phyloP scores from a whole-genome alignment of 2,797 vertebrate genomes.

The Steatocranus sp. region DNA sequence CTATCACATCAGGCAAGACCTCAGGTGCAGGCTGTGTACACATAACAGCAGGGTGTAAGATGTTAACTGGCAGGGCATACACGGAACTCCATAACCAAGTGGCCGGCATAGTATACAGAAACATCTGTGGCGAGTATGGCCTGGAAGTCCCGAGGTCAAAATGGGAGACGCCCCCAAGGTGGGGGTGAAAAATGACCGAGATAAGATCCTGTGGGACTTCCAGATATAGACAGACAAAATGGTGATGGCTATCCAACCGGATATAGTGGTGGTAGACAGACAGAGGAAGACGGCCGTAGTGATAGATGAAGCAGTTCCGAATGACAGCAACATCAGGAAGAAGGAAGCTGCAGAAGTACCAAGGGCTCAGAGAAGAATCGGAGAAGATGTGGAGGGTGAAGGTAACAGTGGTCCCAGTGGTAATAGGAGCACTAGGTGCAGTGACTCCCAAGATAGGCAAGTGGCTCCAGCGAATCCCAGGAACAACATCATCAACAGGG shows the following conservation, averaged over 20 bases:
- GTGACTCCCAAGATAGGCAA: not conserved
- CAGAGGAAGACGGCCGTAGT: not conserved
- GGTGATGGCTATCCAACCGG: not conserved
- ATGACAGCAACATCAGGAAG: not conserved
- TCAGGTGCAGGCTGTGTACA: not conserved
- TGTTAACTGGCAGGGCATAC: not conserved
- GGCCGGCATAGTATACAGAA: fast-evolving
- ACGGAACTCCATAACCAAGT: not conserved
- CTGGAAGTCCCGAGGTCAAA: not conserved
- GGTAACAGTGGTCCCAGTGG: not conserved
- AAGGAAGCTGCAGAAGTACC: not conserved
- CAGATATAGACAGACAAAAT: not conserved
- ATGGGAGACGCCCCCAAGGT: not conserved
- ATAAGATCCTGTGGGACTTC: not conserved
- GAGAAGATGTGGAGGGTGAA: not conserved
- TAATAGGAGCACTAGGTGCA: not conserved
- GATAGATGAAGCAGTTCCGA: not conserved
- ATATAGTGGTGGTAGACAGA: not conserved
- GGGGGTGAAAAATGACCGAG: not conserved
- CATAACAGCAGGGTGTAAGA: not conserved
- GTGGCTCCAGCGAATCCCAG: not conserved
- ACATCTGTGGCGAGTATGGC: not conserved
- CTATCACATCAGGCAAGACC: not conserved
- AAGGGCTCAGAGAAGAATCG: not conserved
- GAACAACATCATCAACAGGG: not conserved